Evolutionary conservation across 2,797 vertebrate genomes (phyloP).

Genomic region (Falco biarmicus): DNA sequence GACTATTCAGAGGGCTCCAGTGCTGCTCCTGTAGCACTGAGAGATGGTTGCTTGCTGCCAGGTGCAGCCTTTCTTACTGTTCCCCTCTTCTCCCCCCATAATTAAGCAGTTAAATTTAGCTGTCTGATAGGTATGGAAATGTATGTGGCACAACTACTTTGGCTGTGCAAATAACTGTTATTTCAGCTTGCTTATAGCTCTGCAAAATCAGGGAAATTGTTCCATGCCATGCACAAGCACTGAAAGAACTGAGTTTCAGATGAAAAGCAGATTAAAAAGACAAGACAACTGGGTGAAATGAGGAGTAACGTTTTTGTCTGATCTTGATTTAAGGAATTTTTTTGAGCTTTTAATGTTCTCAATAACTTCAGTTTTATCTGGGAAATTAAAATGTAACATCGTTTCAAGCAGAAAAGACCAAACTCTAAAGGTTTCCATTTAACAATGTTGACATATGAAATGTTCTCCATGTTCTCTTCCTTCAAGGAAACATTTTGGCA

Average conservation of each 20-base stretch:
- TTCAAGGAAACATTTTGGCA: background rate
- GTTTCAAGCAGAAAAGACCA: background rate
- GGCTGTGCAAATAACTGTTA: background rate
- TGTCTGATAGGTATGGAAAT: conserved; percentile 50
- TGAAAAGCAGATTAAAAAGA: background rate
- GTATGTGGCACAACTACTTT: background rate
- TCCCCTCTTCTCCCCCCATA: background rate
- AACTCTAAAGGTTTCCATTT: background rate
- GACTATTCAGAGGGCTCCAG: background rate
- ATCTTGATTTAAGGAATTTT: background rate
- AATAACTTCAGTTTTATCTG: background rate
- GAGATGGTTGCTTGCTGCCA: background rate
- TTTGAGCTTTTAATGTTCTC: background rate
- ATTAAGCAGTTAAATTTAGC: conserved; percentile 42
- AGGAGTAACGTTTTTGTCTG: background rate
- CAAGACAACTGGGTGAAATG: background rate
- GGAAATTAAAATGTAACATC: background rate
- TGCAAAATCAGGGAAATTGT: conserved; percentile 33
- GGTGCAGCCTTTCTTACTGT: background rate
- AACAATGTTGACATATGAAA: background rate
- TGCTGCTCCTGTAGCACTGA: background rate
- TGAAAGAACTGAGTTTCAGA: background rate
- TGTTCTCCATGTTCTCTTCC: background rate
- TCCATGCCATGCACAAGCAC: background rate
- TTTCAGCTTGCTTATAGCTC: background rate